These are phyloP conservation scores for Chrysolina oricalcia DNA, from an alignment of 2,888 invertebrate species.

Conservation along the genomic window DNA sequence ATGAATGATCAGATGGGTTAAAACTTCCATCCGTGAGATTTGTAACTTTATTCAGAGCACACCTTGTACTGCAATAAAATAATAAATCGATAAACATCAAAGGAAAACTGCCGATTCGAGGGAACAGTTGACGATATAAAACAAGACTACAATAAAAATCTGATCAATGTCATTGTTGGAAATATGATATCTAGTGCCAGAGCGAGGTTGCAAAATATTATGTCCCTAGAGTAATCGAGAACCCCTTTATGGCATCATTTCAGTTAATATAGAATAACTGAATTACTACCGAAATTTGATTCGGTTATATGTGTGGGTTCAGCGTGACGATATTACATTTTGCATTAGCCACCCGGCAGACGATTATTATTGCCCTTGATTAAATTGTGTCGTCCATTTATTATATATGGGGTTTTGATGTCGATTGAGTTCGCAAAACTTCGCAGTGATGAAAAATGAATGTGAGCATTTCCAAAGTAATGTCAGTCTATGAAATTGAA, in stretches of 20 bases:
- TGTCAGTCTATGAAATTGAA: too few relatives aligned
- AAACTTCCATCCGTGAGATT: too few relatives aligned
- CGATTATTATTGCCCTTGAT: slow-evolving; percentile 60
- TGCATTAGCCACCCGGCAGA: slow-evolving; percentile 59
- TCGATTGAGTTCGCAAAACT: slow-evolving; percentile 52
- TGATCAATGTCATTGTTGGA: slow-evolving; percentile 51
- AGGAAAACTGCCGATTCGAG: background rate
- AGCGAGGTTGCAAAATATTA: slow-evolving; percentile 54
- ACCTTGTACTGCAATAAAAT: too few relatives aligned
- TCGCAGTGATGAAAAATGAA: background rate
- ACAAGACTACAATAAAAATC: slow-evolving; percentile 44
- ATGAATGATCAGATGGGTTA: too few relatives aligned
- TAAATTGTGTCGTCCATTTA: slow-evolving; percentile 66
- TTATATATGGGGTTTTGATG: slow-evolving; percentile 59
- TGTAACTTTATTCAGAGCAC: too few relatives aligned
- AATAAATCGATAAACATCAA: background rate
- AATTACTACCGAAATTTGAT: slow-evolving; percentile 66
- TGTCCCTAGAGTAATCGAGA: slow-evolving; percentile 57
- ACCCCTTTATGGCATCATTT: slow-evolving; percentile 64
- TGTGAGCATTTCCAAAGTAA: too few relatives aligned
- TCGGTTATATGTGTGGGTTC: slow-evolving; percentile 66
- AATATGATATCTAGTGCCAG: slow-evolving; percentile 53
- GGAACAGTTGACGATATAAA: background rate
- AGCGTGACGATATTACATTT: slow-evolving; percentile 68
- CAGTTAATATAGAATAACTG: slow-evolving; percentile 64